phyloP scores from a whole-genome alignment of 2,113 vertebrate species.

The Argyrosomus japonicus region DNA sequence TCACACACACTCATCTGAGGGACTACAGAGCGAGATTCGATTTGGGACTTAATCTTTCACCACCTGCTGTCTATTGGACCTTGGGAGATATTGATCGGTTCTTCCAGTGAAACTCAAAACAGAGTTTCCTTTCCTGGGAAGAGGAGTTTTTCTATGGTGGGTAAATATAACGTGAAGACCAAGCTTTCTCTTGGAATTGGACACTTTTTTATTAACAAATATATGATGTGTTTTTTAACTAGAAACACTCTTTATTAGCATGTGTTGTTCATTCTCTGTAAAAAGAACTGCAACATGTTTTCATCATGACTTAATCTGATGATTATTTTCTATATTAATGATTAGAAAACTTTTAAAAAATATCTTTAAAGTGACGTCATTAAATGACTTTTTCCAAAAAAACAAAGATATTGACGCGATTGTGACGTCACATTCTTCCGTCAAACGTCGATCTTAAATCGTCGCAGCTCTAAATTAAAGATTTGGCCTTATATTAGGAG shows the following conservation, averaged over 20 bases:
- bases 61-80: slow-evolving; percentile 50
- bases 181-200: not conserved
- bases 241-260: not conserved
- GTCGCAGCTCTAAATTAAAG: not conserved
- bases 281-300: not conserved
- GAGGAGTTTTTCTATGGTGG: slow-evolving; percentile 64
- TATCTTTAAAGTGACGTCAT: not conserved
- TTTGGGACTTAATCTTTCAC: slow-evolving; percentile 39
- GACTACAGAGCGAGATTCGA: slow-evolving; percentile 4
- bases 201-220: not conserved
- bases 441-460: too few relatives aligned
- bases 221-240: not conserved
- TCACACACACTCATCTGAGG: slow-evolving; percentile 11
- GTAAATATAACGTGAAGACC: slow-evolving; percentile 30
- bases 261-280: slow-evolving; percentile 18
- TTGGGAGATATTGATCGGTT: slow-evolving; percentile 52
- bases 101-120: slow-evolving; percentile 15
- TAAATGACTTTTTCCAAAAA: not conserved
- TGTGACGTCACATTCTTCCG: not conserved
- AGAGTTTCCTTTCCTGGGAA: slow-evolving; percentile 2
- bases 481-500: too few relatives aligned
- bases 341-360: too few relatives aligned
- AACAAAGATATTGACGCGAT: not conserved
- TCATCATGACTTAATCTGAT: not conserved
- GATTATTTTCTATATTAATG: not conserved